Base-by-base conservation (phyloP, 2,797 vertebrate species). In the Coilia nasus region DNA sequence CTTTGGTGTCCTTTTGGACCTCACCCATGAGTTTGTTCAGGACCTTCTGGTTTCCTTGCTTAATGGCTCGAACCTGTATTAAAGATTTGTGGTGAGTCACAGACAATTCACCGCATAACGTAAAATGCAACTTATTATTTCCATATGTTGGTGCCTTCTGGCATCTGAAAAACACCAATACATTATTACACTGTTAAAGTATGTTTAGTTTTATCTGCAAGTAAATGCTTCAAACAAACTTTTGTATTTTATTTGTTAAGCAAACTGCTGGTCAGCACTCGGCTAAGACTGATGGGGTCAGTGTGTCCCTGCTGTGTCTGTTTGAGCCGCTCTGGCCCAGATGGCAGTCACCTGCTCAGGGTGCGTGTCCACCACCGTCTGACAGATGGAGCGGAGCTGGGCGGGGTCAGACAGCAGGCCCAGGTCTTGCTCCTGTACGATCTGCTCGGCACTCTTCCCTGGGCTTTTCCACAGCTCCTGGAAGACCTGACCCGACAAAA, bases 11-110 rank as follows among this genome's bases (percentile, higher is more conserved):
- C 89, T 90, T 98, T 89, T 97, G 97, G 83, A 98, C 97, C 85
- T 96, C 88, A 0, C 98, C 98, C 31, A 99, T 97, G 88, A 99
- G 93, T 89, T 96, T 99, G 89, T 99, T 99, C 82, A 99, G 89
- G 28, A 97, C 97, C 89, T 96, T 98, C 28, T 44, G 90, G 91
- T 98, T 98, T 87, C 97, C 97, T 0, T 88, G 91, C 90, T 94
- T 96, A 93, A 98, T 92, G 0, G 94, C 96, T 71, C 56, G 90
- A 82, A 99, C 97, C 98, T 99, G 86, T 81, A 88, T 56, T 31
- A 56, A 67, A 19, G 60, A 25, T 9, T 23, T 0, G n/a, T 25
- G 17, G 23, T 25, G 21, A 78, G 67, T 17, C 28, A 28, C 1
- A 28, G 62, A 25, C 64, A 35, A 15, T 71, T 71, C 35, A 71